These are phyloP conservation scores for Sebastolobus altivelis DNA, from an alignment of 2,797 vertebrate genomes.

Conservation along the genomic window DNA sequence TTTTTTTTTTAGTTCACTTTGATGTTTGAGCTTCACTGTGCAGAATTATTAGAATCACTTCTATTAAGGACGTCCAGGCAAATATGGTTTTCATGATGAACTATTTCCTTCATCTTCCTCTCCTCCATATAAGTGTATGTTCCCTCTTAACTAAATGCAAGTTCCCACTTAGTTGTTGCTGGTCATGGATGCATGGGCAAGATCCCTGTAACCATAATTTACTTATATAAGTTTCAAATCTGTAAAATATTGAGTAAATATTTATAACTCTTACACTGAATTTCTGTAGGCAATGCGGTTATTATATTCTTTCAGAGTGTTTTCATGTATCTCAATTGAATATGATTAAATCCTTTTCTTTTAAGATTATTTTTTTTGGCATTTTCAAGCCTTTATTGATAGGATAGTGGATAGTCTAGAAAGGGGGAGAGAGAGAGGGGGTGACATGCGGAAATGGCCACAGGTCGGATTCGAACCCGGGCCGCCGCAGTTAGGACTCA, in stretches of 20 bases:
- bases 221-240: neutral
- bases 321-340: neutral
- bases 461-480: too few relatives aligned
- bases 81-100: neutral
- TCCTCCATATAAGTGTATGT: too few relatives aligned
- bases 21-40: neutral
- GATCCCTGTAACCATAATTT: neutral
- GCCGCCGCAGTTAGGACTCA: too few relatives aligned
- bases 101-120: neutral
- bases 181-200: neutral
- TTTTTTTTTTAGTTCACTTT: neutral
- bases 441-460: too few relatives aligned
- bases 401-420: too few relatives aligned
- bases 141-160: neutral
- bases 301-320: neutral
- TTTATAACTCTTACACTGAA: neutral
- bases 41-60: neutral
- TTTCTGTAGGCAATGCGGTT: neutral
- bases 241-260: neutral
- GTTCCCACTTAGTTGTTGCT: neutral
- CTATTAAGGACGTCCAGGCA: neutral
- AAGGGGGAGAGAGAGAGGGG: too few relatives aligned
- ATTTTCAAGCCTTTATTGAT: too few relatives aligned
- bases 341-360: neutral
- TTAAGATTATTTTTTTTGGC: too few relatives aligned